These are phyloP conservation scores for Schizopygopsis malacanthus DNA, from an alignment of 2,797 vertebrate genomes.

Conservation along the genomic window DNA sequence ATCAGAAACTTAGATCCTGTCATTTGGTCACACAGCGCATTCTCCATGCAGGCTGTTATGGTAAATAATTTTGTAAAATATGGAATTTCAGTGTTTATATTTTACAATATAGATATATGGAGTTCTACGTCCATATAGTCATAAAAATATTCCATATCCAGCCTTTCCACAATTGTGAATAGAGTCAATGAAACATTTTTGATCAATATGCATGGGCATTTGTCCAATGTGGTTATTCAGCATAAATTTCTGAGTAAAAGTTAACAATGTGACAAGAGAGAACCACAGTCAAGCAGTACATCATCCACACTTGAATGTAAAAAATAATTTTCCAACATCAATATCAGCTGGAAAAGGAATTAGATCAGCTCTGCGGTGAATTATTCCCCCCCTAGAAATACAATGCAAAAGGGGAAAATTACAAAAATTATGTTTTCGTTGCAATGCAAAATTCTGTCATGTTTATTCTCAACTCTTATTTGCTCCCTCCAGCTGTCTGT, in stretches of 20 bases:
- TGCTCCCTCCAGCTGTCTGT: neutral
- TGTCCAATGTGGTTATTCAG: neutral
- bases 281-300: neutral
- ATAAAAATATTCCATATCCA: neutral
- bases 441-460: conserved; percentile 3
- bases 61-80: neutral
- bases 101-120: conserved; percentile 4
- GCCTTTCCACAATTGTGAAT: conserved; percentile 6
- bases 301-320: neutral
- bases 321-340: neutral
- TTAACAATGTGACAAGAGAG: neutral
- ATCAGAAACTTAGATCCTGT: conserved; percentile 46
- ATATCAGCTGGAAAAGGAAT: neutral
- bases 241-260: neutral
- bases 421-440: neutral
- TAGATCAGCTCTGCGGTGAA: neutral
- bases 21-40: conserved; percentile 32
- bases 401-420: neutral
- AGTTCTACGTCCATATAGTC: conserved; percentile 1
- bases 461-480: neutral
- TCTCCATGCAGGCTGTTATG: neutral
- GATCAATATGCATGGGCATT: neutral
- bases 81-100: conserved; percentile 17
- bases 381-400: neutral
- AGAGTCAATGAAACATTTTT: neutral